Conservation (phyloP, 2,113 vertebrate genomes). For the Zeus faber region DNA sequence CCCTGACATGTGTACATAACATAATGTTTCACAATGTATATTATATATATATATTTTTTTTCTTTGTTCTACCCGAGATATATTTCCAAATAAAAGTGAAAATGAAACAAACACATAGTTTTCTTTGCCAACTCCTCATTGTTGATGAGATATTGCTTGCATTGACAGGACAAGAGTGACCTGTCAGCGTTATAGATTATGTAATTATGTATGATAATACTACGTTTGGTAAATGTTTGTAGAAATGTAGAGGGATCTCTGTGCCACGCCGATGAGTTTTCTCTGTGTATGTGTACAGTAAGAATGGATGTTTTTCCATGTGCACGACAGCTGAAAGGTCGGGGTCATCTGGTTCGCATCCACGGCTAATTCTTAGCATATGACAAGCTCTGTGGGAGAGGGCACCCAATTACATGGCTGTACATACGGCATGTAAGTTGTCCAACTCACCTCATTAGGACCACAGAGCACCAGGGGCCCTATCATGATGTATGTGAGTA, state of each 20-base stretch:
- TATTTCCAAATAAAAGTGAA: slow-evolving; percentile 95
- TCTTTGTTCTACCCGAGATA: slow-evolving; percentile 89
- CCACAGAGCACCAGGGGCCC: background rate
- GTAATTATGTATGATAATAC: too few species aligned
- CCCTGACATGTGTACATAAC: slow-evolving; percentile 65
- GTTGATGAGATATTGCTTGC: too few species aligned
- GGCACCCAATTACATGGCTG: slow-evolving; percentile 22
- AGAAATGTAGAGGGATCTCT: too few species aligned
- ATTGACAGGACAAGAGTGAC: too few species aligned
- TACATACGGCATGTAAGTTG: background rate
- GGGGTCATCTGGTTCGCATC: background rate
- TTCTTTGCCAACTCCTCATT: too few species aligned
- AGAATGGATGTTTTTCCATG: background rate
- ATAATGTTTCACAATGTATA: slow-evolving; percentile 71
- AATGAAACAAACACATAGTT: too few species aligned
- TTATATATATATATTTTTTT: slow-evolving; percentile 71
- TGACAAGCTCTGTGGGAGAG: slow-evolving; percentile 19
- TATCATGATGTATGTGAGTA: too few species aligned
- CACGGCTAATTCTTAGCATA: slow-evolving; percentile 28
- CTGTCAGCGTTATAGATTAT: too few species aligned
- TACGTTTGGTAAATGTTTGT: too few species aligned
- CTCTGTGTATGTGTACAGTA: too few species aligned
- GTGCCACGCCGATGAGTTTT: too few species aligned
- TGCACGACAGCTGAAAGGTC: slow-evolving; percentile 5
- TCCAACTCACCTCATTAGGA: slow-evolving; percentile 2